A percentile compares a stretch with the other conserved stretches of the same genome.
These are phyloP conservation scores for Phoenicopterus ruber DNA, from an alignment of 2,113 vertebrate species.

Conservation along the genomic window DNA sequence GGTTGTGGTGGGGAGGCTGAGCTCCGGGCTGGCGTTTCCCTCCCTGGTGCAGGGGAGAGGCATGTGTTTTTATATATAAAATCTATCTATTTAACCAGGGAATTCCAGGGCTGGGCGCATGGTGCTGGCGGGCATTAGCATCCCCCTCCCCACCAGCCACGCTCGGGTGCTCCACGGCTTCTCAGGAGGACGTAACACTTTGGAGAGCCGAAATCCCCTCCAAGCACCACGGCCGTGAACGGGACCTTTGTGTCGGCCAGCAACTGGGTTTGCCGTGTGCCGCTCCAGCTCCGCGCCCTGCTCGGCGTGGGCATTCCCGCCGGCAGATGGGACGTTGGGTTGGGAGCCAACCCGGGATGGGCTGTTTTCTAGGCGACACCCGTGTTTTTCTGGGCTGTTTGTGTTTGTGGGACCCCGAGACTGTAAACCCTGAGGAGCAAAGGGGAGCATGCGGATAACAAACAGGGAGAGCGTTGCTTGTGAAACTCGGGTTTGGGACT, in stretches of 20 bases:
- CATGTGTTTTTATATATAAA: not conserved
- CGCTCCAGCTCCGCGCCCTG: not conserved
- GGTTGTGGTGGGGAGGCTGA: not conserved
- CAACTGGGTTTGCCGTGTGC: not conserved
- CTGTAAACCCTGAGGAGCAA: not conserved
- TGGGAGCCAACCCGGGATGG: too few species aligned
- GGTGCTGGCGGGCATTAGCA: not conserved
- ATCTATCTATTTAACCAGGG: not conserved
- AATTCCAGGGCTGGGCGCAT: too few species aligned
- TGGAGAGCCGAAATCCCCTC: rapidly evolving
- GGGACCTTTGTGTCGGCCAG: not conserved
- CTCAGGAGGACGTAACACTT: not conserved
- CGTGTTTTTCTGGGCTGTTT: too few species aligned
- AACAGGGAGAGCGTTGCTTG: too few species aligned
- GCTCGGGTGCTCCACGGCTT: not conserved
- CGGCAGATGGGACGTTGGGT: too few species aligned
- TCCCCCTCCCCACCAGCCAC: not conserved
- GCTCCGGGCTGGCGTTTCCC: not conserved
- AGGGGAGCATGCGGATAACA: not conserved
- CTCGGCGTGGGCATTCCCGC: too few species aligned
- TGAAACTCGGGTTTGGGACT: not conserved
- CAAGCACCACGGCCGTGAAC: not conserved
- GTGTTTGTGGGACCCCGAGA: not conserved
- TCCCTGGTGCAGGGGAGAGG: not conserved
- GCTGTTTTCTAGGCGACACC: too few species aligned